These are phyloP conservation scores for Emydoidea blandingii DNA, from an alignment of 2,797 vertebrate species.

Conservation along the genomic window DNA sequence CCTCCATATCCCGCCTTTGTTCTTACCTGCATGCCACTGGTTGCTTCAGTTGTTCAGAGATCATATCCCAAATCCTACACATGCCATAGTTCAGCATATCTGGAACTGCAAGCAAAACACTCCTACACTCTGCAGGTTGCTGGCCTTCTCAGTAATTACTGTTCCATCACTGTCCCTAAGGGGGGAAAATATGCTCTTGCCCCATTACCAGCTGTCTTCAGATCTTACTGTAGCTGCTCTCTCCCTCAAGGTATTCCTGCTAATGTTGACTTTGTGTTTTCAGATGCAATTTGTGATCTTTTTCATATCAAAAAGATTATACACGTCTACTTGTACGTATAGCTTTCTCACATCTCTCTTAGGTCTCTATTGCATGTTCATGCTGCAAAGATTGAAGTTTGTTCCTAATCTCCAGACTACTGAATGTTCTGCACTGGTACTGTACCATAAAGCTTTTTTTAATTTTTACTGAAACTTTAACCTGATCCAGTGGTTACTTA, in stretches of 20 bases:
- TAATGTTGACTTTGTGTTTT: constrained; percentile 49
- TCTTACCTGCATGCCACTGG: not conserved
- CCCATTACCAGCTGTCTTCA: constrained; percentile 59
- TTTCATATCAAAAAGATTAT: constrained; percentile 42
- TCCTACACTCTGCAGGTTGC: constrained; percentile 30
- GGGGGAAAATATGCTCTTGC: constrained; percentile 12
- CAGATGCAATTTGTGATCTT: constrained; percentile 53
- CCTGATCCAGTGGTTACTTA: not conserved
- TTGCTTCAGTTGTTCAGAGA: constrained; percentile 16
- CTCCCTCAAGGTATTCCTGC: not conserved
- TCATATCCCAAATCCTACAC: not conserved
- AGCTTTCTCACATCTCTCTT: not conserved
- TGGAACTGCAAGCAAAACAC: constrained; percentile 35
- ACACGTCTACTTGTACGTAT: constrained; percentile 25
- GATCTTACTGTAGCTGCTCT: constrained; percentile 29
- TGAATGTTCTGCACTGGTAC: not conserved
- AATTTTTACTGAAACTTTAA: constrained; percentile 2
- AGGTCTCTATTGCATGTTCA: not conserved
- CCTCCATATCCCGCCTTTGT: not conserved
- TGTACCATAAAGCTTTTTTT: not conserved
- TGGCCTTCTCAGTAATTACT: constrained; percentile 37
- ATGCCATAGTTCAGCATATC: constrained; percentile 25
- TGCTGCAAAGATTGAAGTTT: not conserved
- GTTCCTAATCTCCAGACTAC: not conserved
- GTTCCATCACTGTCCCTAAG: not conserved